These are phyloP conservation scores for Enteromius afrohamiltoni DNA, from an alignment of 2,797 vertebrate species.

Conservation along the genomic window DNA sequence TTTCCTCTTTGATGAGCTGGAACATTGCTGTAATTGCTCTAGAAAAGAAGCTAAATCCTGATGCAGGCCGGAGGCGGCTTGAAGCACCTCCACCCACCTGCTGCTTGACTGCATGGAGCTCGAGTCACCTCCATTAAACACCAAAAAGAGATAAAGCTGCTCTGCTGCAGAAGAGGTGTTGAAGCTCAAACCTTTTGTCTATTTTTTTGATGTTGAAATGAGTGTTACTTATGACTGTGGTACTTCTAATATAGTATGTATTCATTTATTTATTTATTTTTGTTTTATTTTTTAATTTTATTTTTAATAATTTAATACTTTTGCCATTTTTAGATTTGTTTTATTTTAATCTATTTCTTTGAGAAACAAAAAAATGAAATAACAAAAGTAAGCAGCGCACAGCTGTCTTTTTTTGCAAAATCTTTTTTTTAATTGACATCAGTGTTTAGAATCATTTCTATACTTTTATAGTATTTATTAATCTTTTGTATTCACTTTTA, in stretches of 20 bases:
- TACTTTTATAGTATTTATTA: background rate
- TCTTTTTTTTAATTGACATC: background rate
- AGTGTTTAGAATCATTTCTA: background rate
- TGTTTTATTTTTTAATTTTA: too few relatives aligned
- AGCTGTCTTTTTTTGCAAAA: too few relatives aligned
- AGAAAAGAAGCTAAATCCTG: constrained; percentile 24
- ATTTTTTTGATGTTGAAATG: too few relatives aligned
- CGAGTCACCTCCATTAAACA: background rate
- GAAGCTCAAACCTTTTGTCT: background rate
- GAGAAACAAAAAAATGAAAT: too few relatives aligned
- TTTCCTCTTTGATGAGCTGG: constrained; percentile 23
- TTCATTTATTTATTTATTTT: too few relatives aligned
- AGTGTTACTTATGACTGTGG: too few relatives aligned
- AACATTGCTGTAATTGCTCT: constrained; percentile 15
- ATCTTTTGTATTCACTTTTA: background rate
- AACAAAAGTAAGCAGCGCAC: too few relatives aligned
- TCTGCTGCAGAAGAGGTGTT: background rate
- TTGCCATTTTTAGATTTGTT: background rate
- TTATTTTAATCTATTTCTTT: too few relatives aligned
- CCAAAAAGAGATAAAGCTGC: background rate
- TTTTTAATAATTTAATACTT: too few relatives aligned
- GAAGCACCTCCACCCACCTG: constrained; percentile 30
- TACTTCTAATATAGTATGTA: too few relatives aligned
- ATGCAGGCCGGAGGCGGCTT: constrained; percentile 16
- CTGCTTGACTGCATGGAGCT: constrained; percentile 3